phyloP scores from a whole-genome alignment of 2,888 invertebrate species.

The Idaea aversata region DNA sequence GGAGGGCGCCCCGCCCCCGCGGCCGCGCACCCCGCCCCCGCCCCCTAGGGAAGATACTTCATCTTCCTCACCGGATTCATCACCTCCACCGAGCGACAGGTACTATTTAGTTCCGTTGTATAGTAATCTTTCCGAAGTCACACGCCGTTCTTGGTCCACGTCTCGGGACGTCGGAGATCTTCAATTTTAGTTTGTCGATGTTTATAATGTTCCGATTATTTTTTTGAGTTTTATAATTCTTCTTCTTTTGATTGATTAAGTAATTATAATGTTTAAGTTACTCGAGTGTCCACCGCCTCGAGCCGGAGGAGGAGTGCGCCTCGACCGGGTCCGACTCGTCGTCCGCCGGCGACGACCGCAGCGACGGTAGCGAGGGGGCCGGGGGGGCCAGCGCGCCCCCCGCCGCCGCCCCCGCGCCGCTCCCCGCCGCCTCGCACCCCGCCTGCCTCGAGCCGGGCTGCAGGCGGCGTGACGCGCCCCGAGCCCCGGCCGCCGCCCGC shows the following conservation, averaged over 20 bases:
- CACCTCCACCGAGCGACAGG: conserved; percentile 26
- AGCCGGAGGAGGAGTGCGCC: conserved; percentile 38
- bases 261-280: no score
- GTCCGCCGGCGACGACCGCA: conserved; percentile 39
- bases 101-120: conserved; percentile 12
- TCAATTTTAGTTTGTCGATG: no score
- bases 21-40: conserved; percentile 19
- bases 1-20: conserved; percentile 15
- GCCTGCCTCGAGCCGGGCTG: conserved; percentile 13
- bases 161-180: no score
- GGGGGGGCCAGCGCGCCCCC: conserved; percentile 20
- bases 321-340: conserved; percentile 44
- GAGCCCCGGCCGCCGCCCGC: conserved; percentile 17
- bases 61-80: conserved; percentile 22
- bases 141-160: no score
- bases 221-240: no score
- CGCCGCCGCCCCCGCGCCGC: conserved; percentile 17
- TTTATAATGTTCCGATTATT: no score
- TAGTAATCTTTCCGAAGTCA: no score
- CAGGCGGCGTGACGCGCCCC: conserved; percentile 16
- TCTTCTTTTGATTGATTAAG: no score
- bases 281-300: conserved; percentile 22
- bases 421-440: conserved; percentile 16
- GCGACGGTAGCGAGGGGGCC: conserved; percentile 34
- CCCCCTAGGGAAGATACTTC: conserved; percentile 26